phyloP scores from a whole-genome alignment of 2,888 invertebrate species.

The Palloptera scutellata region DNA sequence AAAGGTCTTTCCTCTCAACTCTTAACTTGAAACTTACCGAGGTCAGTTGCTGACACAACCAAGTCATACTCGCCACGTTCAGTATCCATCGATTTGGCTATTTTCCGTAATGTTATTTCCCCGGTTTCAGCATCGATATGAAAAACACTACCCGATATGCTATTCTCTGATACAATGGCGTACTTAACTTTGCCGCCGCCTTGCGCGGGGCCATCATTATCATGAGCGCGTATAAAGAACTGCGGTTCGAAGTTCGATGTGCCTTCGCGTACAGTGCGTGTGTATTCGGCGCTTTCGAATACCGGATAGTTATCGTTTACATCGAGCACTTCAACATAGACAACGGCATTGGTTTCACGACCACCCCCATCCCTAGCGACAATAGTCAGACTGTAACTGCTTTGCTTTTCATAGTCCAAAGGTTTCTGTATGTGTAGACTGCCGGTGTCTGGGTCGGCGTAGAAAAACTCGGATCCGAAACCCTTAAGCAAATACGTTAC shows the following conservation, averaged over 20 bases:
- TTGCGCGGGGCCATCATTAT: slow-evolving; percentile 77
- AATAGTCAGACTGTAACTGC: slow-evolving; percentile 79
- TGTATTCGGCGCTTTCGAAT: slow-evolving; percentile 76
- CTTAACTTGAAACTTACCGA: slow-evolving; percentile 65
- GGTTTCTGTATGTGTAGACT: slow-evolving; percentile 72
- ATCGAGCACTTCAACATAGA: slow-evolving; percentile 76
- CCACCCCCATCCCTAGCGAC: slow-evolving; percentile 85
- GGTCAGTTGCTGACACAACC: slow-evolving; percentile 74
- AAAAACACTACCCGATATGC: slow-evolving; percentile 72
- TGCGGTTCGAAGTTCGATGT: slow-evolving; percentile 81
- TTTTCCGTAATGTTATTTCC: slow-evolving; percentile 72
- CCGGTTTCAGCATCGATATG: slow-evolving; percentile 75
- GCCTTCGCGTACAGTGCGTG: slow-evolving; percentile 79
- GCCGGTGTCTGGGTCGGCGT: slow-evolving; percentile 73
- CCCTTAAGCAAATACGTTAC: slow-evolving; percentile 79
- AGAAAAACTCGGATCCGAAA: slow-evolving; percentile 80
- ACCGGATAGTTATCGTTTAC: slow-evolving; percentile 80
- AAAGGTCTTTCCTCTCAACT: background rate
- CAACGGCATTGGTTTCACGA: slow-evolving; percentile 73
- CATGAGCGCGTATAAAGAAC: slow-evolving; percentile 79
- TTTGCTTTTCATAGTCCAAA: slow-evolving; percentile 82
- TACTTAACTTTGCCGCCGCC: slow-evolving; percentile 76
- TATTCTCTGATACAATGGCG: slow-evolving; percentile 73
- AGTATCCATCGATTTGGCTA: slow-evolving; percentile 77
- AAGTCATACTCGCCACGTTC: slow-evolving; percentile 78